Percentiles rank a stretch among this genome's conserved stretches.
Evolutionary conservation across 2,113 vertebrate species (phyloP).

Genomic region (Philantomba maxwellii): DNA sequence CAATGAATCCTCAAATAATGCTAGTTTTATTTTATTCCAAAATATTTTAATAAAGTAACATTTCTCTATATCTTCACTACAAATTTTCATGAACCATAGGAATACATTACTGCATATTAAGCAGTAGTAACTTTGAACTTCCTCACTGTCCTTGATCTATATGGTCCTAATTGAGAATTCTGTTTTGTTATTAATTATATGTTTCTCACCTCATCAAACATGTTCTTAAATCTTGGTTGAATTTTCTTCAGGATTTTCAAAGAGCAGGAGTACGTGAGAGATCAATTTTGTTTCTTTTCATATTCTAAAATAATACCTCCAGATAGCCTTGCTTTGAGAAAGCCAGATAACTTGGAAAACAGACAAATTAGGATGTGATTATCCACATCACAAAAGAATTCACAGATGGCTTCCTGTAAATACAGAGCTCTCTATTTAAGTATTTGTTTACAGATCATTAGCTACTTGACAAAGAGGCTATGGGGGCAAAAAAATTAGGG

Average conservation of each 20-base stretch:
- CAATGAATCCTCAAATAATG: background rate
- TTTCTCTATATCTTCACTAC: background rate
- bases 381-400: slow-evolving; percentile 52
- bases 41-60: background rate
- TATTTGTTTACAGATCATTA: slow-evolving; percentile 65
- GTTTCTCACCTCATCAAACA: slow-evolving; percentile 16
- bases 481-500: background rate
- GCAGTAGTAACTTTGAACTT: background rate
- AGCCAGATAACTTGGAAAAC: slow-evolving; percentile 9
- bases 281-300: background rate
- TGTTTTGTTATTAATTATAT: background rate
- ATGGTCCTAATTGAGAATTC: background rate
- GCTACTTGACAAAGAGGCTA: slow-evolving; percentile 52
- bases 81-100: background rate
- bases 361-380: slow-evolving; percentile 43
- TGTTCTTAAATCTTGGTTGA: background rate
- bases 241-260: slow-evolving; percentile 28
- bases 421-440: slow-evolving; percentile 33
- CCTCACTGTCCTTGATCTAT: background rate
- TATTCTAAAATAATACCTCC: background rate
- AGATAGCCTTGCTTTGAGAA: background rate
- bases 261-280: background rate
- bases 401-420: slow-evolving; percentile 52
- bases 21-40: background rate
- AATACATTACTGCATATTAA: background rate